A percentile compares a stretch with the other conserved stretches of the same genome.
Conservation (phyloP, 2,888 invertebrate species). For the Cheilosia impressa region DNA sequence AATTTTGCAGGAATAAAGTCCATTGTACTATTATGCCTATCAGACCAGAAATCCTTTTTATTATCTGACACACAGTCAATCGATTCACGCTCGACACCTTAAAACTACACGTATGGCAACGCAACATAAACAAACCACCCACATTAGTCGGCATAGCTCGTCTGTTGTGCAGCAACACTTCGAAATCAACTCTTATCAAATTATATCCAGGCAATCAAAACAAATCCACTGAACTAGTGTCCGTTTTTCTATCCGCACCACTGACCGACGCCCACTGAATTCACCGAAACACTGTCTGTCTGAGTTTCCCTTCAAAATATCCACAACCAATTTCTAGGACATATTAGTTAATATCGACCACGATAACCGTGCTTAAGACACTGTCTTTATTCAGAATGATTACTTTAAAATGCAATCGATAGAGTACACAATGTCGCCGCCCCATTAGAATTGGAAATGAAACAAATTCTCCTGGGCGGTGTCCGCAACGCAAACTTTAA, state of each 20-base stretch:
- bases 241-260: constrained; percentile 33
- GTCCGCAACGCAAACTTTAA: background rate
- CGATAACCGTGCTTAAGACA: constrained; percentile 26
- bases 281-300: constrained; percentile 43
- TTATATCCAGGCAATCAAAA: background rate
- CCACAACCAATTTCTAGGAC: constrained; percentile 35
- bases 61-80: too few relatives aligned
- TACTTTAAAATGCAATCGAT: constrained; percentile 63
- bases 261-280: constrained; percentile 45
- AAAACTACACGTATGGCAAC: constrained; percentile 5
- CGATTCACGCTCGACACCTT: background rate
- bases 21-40: too few relatives aligned
- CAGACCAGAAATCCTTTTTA: too few relatives aligned
- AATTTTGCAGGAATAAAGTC: too few relatives aligned
- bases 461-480: background rate
- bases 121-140: constrained; percentile 55
- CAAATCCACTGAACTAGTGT: background rate
- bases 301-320: constrained; percentile 16
- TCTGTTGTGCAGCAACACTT: background rate
- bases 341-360: constrained; percentile 8
- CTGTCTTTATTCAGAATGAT: constrained; percentile 19
- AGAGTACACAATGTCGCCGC: constrained; percentile 18
- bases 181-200: background rate
- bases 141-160: constrained; percentile 63
- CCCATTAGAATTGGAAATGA: constrained; percentile 17